These are phyloP conservation scores for Myotis findleyi DNA, from an alignment of 2,797 vertebrate genomes.

Conservation along the genomic window DNA sequence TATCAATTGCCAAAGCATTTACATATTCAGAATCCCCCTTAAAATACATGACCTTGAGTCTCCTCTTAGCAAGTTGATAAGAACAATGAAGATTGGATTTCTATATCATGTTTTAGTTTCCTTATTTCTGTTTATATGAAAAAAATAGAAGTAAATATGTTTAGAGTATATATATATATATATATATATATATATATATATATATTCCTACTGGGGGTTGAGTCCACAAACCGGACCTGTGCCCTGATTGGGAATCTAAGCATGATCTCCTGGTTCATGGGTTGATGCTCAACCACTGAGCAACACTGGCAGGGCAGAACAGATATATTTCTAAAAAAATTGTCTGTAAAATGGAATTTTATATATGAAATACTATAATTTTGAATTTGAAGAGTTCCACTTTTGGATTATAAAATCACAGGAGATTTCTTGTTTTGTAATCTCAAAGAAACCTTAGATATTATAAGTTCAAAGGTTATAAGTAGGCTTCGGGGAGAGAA, in stretches of 20 bases:
- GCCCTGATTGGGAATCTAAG: too few relatives aligned
- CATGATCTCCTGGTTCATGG: too few relatives aligned
- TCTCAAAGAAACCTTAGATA: not conserved
- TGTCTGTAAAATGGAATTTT: not conserved
- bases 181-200: too few relatives aligned
- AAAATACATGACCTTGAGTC: not conserved
- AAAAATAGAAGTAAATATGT: not conserved
- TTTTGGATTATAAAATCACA: slow-evolving; percentile 5
- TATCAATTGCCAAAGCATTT: slow-evolving; percentile 22
- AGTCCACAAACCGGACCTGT: too few relatives aligned
- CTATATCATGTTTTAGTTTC: not conserved
- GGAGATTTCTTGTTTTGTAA: not conserved
- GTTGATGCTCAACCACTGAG: too few relatives aligned
- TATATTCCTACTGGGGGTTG: too few relatives aligned
- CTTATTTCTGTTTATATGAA: not conserved
- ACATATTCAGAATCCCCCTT: slow-evolving; percentile 6
- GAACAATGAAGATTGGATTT: not conserved
- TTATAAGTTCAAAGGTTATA: not conserved
- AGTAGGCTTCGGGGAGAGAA: not conserved
- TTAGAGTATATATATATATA: not conserved
- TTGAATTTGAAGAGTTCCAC: not conserved
- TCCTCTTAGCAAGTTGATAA: not conserved
- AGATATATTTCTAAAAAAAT: slow-evolving; percentile 12
- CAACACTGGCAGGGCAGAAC: not conserved
- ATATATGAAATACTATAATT: not conserved